Evolutionary conservation across 2,888 invertebrate genomes (phyloP).

Genomic region (Electrophaes corylata): DNA sequence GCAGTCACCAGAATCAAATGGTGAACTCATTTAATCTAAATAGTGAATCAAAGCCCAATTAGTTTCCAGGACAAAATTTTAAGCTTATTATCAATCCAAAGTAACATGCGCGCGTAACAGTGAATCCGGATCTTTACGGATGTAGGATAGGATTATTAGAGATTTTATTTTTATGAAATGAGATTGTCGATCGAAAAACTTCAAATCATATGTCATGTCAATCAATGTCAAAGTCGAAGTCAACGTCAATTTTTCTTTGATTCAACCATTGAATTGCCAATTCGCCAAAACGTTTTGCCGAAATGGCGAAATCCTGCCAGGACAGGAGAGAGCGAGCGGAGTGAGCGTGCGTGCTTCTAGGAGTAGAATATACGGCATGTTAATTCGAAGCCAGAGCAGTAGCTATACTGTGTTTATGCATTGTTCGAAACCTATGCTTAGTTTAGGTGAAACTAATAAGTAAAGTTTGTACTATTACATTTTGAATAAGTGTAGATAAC

Average conservation of each 20-base stretch:
- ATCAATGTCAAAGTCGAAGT: background rate
- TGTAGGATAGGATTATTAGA: background rate
- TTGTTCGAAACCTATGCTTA: too few species aligned
- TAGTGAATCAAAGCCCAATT: background rate
- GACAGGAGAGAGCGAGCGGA: too few species aligned
- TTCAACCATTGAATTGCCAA: too few species aligned
- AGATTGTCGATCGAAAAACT: slow-evolving; percentile 7
- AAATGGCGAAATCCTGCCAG: too few species aligned
- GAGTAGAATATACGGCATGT: too few species aligned
- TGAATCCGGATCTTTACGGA: slow-evolving; percentile 6
- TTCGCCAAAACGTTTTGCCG: too few species aligned
- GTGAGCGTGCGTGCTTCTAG: too few species aligned
- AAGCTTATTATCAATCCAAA: background rate
- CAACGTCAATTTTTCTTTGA: background rate
- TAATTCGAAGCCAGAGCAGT: too few species aligned
- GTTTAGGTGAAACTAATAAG: too few species aligned
- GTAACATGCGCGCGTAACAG: background rate
- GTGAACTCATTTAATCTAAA: background rate
- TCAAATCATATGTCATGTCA: background rate
- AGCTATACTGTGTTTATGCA: too few species aligned
- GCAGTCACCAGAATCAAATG: background rate
- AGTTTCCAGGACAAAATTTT: background rate
- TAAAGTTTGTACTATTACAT: too few species aligned
- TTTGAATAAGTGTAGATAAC: too few species aligned
- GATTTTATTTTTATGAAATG: background rate